A percentile compares a stretch with the other conserved stretches of the same genome.
Evolutionary conservation across 2,113 vertebrate genomes (phyloP).

Genomic region (Ceyx margarethae): DNA sequence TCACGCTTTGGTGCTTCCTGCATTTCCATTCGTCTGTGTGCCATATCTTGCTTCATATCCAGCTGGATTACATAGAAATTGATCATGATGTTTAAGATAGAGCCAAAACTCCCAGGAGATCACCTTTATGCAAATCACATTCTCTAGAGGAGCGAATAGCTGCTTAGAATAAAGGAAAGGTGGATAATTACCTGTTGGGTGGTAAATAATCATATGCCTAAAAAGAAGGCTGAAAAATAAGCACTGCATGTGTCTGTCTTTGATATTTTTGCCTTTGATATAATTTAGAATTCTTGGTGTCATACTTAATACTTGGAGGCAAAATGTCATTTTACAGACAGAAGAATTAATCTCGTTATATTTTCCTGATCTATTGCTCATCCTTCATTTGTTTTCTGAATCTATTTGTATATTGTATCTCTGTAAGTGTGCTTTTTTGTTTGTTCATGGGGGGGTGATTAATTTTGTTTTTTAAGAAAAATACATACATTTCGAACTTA

Average conservation of each 20-base stretch:
- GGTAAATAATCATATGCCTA: conserved; percentile 60
- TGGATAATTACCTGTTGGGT: conserved; percentile 70
- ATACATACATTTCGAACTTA: neutral
- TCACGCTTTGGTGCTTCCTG: conserved; percentile 63
- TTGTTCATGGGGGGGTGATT: neutral
- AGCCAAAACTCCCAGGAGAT: neutral
- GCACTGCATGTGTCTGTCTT: conserved; percentile 26
- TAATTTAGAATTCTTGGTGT: conserved; percentile 34
- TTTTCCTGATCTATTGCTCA: neutral
- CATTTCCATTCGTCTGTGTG: conserved; percentile 38
- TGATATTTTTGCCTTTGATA: conserved; percentile 27
- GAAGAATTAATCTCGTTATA: conserved; percentile 4
- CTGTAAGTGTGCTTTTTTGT: neutral
- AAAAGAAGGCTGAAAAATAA: conserved; percentile 57
- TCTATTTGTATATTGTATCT: neutral
- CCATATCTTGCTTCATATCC: conserved; percentile 35
- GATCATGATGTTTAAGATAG: conserved; percentile 57
- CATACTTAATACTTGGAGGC: conserved; percentile 16
- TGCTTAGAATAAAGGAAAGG: conserved; percentile 61
- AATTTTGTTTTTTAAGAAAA: neutral
- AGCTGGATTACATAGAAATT: conserved; percentile 68
- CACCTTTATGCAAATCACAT: conserved; percentile 57
- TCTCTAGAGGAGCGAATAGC: conserved; percentile 32
- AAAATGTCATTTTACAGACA: conserved; percentile 12
- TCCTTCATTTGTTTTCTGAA: conserved; percentile 1